phyloP scores from a whole-genome alignment of 2,888 invertebrate species.

The Coelogynopora nodosa region DNA sequence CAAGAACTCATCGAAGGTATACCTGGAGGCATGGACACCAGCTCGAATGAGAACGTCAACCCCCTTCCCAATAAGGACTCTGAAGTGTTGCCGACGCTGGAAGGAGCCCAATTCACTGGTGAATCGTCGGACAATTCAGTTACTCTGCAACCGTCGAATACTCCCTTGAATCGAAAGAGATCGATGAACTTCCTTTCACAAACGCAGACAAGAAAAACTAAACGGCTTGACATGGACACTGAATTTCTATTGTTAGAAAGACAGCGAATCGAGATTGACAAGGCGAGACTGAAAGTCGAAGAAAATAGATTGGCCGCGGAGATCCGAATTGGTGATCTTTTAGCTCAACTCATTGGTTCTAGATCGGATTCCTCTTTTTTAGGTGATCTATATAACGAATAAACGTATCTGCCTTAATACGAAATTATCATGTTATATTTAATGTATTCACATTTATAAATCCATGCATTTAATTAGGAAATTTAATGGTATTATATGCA shows the following conservation, averaged over 20 bases:
- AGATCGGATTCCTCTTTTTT: slow-evolving; percentile 16
- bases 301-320: slow-evolving; percentile 3
- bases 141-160: slow-evolving; percentile 6
- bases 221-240: not conserved
- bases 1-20: slow-evolving; percentile 23
- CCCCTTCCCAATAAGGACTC: slow-evolving; percentile 28
- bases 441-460: not conserved
- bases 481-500: too few relatives aligned
- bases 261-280: slow-evolving; percentile 18
- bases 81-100: slow-evolving; percentile 31
- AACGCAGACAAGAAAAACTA: not conserved
- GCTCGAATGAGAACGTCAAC: slow-evolving; percentile 18
- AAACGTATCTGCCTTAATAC: not conserved
- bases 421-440: not conserved
- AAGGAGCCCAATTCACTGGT: not conserved
- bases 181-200: slow-evolving; percentile 1
- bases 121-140: not conserved
- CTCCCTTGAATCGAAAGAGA: not conserved
- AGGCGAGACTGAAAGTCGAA: slow-evolving; percentile 12
- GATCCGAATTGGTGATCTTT: slow-evolving; percentile 13
- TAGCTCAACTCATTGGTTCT: slow-evolving; percentile 17
- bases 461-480: too few relatives aligned
- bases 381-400: slow-evolving; percentile 12
- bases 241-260: slow-evolving; percentile 8
- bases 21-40: slow-evolving; percentile 19